Evolutionary conservation across 2,113 vertebrate genomes (phyloP).

Genomic region (Columbina picui): DNA sequence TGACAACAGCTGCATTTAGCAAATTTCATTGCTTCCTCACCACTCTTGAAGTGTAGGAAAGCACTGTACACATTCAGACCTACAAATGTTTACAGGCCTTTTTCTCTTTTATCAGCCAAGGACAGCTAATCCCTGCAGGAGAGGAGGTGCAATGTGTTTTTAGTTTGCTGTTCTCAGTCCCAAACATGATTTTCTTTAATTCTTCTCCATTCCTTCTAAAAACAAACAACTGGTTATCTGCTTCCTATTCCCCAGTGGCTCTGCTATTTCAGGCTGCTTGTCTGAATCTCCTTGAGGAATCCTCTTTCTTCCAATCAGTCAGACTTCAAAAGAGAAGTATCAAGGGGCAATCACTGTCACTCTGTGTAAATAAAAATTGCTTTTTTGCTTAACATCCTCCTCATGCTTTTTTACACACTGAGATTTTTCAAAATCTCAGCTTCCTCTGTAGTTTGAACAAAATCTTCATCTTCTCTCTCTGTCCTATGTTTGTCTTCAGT

Average conservation of each 20-base stretch:
- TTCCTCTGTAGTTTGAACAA: neutral
- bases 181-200: conserved; percentile 1
- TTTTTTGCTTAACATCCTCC: neutral
- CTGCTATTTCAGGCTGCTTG: neutral
- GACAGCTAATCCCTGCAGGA: neutral
- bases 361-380: neutral
- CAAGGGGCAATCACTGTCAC: neutral
- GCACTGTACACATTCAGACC: neutral
- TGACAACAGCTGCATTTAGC: neutral
- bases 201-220: neutral
- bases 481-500: neutral
- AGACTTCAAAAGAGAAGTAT: conserved; percentile 21
- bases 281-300: conserved; percentile 19
- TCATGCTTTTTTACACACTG: neutral
- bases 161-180: neutral
- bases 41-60: neutral
- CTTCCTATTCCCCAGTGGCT: neutral
- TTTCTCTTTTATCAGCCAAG: neutral
- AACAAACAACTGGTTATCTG: neutral
- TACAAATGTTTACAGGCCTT: neutral
- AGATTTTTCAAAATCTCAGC: neutral
- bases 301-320: neutral
- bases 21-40: neutral
- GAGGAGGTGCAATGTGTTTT: neutral
- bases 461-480: neutral